Evolutionary conservation across 2,888 invertebrate genomes (phyloP), one percentile per base, ranked within the genome.

Genomic region (Thecocarcelia acutangulata): DNA sequence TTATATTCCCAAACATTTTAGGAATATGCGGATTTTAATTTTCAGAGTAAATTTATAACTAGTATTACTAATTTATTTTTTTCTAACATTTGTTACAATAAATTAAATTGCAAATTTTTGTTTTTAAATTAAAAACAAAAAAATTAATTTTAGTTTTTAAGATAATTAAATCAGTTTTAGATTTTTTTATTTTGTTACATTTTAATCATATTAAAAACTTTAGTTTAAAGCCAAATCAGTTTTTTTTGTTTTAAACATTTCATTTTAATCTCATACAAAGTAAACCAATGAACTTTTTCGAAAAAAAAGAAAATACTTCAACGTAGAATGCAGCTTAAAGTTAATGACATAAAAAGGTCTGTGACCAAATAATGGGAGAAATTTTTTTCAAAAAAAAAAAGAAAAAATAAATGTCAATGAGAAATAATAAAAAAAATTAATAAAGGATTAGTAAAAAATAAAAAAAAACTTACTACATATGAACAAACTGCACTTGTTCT

Each of bases 341-440:
- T 52, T 82, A 78, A 78, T 78, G 74, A 69, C 58, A 58, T 59
- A 74, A 75, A 82, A 40, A 69, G 73, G 69, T 73, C 77, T 82
- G 69, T 74, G 74, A 82, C 77, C 69, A 82, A 70, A 74, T 50
- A 69, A 82, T 70, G 58, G 37, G 6, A 37, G 12, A 12, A 33
- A 61, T 37, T 21, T 76, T 61, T 13, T 3, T 2, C 17, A 28
- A 28, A 46, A 44, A 61, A 61, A 28, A 56, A 40, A 40, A 52
- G 21, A 37, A 2, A 56, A 63, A 21, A 17, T 56, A 44, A 44
- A 24, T 37, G 12, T 61, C 33, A 24, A 6, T 33, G 17, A 52
- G 42, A 58, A 33, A 46, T 50, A 46, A 19, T 17, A 61, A 24
- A 19, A 61, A 50, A 52, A 61, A 44, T 66, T 37, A 33, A 58